Evolutionary conservation across 2,888 invertebrate species (phyloP).

Genomic region (Caenorhabditis imperialis): DNA sequence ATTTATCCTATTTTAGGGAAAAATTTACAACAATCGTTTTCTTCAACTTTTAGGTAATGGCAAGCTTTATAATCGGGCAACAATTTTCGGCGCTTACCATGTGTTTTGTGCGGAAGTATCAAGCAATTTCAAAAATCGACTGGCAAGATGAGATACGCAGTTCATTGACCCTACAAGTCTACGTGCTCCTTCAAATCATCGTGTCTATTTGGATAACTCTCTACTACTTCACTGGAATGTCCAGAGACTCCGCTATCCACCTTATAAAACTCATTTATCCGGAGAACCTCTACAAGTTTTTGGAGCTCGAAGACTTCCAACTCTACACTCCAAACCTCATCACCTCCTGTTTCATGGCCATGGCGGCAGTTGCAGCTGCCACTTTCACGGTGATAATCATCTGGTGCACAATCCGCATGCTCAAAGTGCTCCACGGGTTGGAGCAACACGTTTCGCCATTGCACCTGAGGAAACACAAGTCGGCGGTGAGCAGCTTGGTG

Average conservation of each 20-base stretch:
- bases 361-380: not conserved
- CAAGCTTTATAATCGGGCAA: constrained; percentile 15
- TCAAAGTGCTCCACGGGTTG: constrained; percentile 9
- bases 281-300: not conserved
- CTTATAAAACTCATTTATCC: constrained; percentile 8
- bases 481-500: constrained; percentile 22
- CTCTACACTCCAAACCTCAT: constrained; percentile 9
- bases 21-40: not conserved
- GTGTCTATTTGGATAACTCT: constrained; percentile 11
- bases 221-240: constrained; percentile 12
- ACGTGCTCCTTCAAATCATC: not conserved
- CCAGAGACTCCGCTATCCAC: not conserved
- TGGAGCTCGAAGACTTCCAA: constrained; percentile 32
- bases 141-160: not conserved
- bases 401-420: constrained; percentile 19
- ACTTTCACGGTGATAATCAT: constrained; percentile 10
- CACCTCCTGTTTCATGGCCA: constrained; percentile 20
- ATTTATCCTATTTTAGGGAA: too few relatives aligned
- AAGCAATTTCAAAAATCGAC: constrained; percentile 28
- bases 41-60: constrained; percentile 4
- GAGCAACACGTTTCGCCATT: constrained; percentile 16
- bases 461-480: constrained; percentile 19
- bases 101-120: constrained; percentile 37
- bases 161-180: not conserved
- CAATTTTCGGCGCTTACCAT: constrained; percentile 26